These are phyloP conservation scores for Tachina grossa DNA, from an alignment of 2,888 invertebrate species.

Conservation along the genomic window DNA sequence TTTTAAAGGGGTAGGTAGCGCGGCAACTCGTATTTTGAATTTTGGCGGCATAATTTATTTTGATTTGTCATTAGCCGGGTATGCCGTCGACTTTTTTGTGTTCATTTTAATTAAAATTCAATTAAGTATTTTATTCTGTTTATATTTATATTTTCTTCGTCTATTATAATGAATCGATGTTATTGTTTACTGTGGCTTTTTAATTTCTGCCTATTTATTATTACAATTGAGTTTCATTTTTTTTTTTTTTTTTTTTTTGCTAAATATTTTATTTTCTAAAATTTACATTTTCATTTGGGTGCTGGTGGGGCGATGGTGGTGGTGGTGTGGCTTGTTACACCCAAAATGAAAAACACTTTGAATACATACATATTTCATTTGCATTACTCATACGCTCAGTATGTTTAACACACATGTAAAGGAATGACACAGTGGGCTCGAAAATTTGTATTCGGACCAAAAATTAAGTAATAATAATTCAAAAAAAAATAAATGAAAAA, in stretches of 20 bases:
- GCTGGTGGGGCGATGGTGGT: constrained; percentile 16
- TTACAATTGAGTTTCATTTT: constrained; percentile 59
- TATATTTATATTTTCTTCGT: constrained; percentile 46
- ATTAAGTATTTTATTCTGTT: constrained; percentile 50
- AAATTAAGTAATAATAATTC: neutral
- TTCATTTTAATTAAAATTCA: constrained; percentile 63
- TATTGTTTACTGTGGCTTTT: constrained; percentile 47
- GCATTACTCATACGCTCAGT: constrained; percentile 68
- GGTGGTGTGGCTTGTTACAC: constrained; percentile 57
- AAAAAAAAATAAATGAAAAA: neutral
- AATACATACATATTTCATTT: constrained; percentile 56
- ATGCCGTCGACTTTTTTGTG: constrained; percentile 54
- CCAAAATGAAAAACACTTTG: constrained; percentile 52
- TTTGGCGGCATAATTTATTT: constrained; percentile 64
- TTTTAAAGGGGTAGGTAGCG: neutral
- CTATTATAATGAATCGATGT: constrained; percentile 35
- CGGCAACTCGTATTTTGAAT: neutral
- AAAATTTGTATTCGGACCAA: neutral
- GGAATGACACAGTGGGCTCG: constrained; percentile 38
- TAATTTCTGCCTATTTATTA: constrained; percentile 59
- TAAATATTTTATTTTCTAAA: constrained; percentile 34
- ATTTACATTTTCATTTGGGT: constrained; percentile 64
- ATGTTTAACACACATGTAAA: constrained; percentile 45
- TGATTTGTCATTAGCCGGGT: constrained; percentile 67
- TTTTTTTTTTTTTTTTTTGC: constrained; percentile 39